Conservation (phyloP, 1,140 invertebrate species). For the Heliconius nattereri region DNA sequence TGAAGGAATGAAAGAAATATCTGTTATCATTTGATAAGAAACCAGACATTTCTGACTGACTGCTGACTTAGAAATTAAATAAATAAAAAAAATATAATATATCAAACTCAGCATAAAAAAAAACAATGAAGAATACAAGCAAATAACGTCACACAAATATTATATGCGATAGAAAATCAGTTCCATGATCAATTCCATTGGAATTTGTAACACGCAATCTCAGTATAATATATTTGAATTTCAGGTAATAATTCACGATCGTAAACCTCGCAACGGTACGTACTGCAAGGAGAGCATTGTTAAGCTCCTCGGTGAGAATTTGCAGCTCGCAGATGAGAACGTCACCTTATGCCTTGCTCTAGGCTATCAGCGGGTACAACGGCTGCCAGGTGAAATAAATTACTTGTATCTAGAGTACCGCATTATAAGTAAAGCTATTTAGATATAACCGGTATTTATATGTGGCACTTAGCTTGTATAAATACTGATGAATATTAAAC, state of each 20-base stretch:
- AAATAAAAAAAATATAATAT: no score
- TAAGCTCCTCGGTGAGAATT: slow-evolving; percentile 74
- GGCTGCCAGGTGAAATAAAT: slow-evolving; percentile 64
- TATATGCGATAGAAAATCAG: neutral
- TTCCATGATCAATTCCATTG: neutral
- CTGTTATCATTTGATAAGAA: no score
- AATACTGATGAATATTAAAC: neutral
- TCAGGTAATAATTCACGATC: slow-evolving; percentile 76
- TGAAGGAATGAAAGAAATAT: no score
- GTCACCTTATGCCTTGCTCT: slow-evolving; percentile 75
- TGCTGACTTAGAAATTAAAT: no score
- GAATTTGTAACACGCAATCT: slow-evolving; percentile 24
- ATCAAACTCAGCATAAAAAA: neutral
- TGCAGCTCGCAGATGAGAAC: slow-evolving; percentile 75
- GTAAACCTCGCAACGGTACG: slow-evolving; percentile 74
- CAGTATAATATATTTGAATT: slow-evolving; percentile 27
- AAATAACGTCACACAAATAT: neutral
- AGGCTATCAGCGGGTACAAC: slow-evolving; percentile 74
- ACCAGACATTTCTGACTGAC: no score
- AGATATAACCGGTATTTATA: neutral
- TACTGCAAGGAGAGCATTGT: slow-evolving; percentile 76
- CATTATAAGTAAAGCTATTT: neutral
- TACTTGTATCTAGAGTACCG: slow-evolving; percentile 15
- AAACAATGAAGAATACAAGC: neutral
- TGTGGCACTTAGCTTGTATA: neutral